These are phyloP conservation scores for Pimephales promelas DNA, from an alignment of 2,113 vertebrate genomes.

Conservation along the genomic window DNA sequence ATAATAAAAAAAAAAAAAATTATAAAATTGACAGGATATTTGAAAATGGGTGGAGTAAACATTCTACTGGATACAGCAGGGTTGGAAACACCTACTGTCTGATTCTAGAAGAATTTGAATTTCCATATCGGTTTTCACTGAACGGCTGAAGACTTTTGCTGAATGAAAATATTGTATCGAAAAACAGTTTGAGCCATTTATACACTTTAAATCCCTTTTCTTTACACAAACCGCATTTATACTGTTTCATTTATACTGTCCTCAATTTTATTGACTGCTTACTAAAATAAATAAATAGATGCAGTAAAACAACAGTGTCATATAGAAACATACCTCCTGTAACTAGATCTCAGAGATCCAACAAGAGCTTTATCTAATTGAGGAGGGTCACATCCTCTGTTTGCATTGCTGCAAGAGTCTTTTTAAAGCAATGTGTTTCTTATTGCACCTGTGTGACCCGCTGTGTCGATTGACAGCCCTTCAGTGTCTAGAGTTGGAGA, in stretches of 20 bases:
- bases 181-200: not conserved
- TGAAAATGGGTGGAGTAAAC: not conserved
- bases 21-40: not conserved
- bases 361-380: constrained; percentile 44
- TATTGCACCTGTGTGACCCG: constrained; percentile 68
- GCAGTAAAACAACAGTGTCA: not conserved
- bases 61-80: not conserved
- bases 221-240: not conserved
- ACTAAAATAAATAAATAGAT: constrained; percentile 2
- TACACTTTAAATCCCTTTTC: not conserved
- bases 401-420: constrained; percentile 32
- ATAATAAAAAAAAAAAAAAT: not conserved
- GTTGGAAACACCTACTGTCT: not conserved
- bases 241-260: not conserved
- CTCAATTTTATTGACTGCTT: not conserved
- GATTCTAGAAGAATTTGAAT: not conserved
- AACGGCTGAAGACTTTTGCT: not conserved
- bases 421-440: constrained; percentile 70
- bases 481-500: constrained; percentile 60
- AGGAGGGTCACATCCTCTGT: constrained; percentile 28
- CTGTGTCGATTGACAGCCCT: constrained; percentile 67
- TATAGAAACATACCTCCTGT: constrained; percentile 9
- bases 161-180: not conserved
- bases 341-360: constrained; percentile 29
- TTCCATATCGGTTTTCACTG: not conserved